A percentile compares a stretch with the other conserved stretches of the same genome.
These are phyloP conservation scores for Rutpela maculata DNA, from an alignment of 2,888 invertebrate genomes.

Conservation along the genomic window DNA sequence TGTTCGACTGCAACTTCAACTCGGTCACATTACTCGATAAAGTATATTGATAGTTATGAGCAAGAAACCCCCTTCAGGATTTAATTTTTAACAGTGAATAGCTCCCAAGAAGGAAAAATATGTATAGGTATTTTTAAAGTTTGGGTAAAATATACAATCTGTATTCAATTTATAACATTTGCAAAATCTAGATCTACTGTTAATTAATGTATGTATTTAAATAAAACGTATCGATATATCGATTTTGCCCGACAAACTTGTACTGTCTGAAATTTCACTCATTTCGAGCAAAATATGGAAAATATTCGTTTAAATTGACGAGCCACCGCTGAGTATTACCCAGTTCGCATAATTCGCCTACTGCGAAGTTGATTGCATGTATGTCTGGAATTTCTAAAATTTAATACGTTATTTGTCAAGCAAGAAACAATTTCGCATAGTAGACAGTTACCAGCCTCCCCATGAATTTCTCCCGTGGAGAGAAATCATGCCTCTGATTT, in stretches of 20 bases:
- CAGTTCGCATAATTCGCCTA: conserved; percentile 11
- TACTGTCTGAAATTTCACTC: background rate
- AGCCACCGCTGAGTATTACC: background rate
- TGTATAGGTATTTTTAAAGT: too few species aligned
- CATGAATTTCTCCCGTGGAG: conserved; percentile 7
- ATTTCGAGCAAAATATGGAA: background rate
- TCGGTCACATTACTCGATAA: too few species aligned
- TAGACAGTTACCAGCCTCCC: conserved; percentile 18
- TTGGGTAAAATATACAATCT: too few species aligned
- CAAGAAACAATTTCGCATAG: conserved; percentile 24
- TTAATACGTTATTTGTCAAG: conserved; percentile 48
- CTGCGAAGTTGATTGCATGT: conserved; percentile 32
- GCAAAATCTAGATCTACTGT: too few species aligned
- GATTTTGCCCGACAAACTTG: background rate
- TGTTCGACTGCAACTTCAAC: too few species aligned
- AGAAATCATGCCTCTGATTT: conserved; percentile 22
- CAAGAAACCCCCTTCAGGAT: too few species aligned
- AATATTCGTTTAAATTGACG: background rate
- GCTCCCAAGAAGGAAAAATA: too few species aligned
- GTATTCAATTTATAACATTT: too few species aligned
- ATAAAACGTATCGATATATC: background rate
- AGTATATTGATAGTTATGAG: too few species aligned
- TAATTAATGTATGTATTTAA: too few species aligned
- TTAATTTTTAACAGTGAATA: too few species aligned
- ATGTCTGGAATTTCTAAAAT: conserved; percentile 44